Base-by-base conservation (phyloP, 2,113 vertebrate species). In the Sminthopsis crassicaudata region DNA sequence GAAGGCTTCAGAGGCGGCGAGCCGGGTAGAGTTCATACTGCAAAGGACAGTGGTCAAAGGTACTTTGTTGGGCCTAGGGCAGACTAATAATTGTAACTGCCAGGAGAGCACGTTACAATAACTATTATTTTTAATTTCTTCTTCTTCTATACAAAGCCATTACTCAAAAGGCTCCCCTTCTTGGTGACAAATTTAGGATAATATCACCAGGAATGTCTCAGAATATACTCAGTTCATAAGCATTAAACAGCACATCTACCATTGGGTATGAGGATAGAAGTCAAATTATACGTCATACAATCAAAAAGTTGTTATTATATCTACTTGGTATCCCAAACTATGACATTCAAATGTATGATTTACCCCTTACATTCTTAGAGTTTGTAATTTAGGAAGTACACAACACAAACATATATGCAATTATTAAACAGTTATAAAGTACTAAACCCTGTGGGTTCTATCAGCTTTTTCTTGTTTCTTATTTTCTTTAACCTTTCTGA, bases 401-500 rank as follows among this genome's bases (percentile, higher is more conserved):
- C 94, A 92, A 93, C 0, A 3, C 23, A 11, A 84, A 42, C 67
- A 84, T 84, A 3, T 2, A 84, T 84, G 67, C 19, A 42, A 23
- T 42, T 42, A 84, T 42, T 84, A 84, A 19, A 76, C 36, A 84
- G 42, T 42, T 84, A 42, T 84, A 84, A 84, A 84, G 16, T 84
- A 42, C 27, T n/a, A 76, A 8, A 76, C 11, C 11, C 30, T 84
- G 36, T 76, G 19, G 19, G n/a, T 42, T 36, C 19, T 22, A 84
- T 42, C 67, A 84, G 67, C 7, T 84, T 42, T 84, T 84, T 84
- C n/a, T 42, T 42, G 5, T 1, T 42, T 84, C 67, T 84, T 42
- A 84, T 84, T 84, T 84, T 84, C 67, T 84, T 84, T 84, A 84
- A n/a, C n/a, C 19, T 84, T 84, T 84, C n/a, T 84, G n/a, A n/a